These are phyloP conservation scores for Uloborus plumipes DNA, from an alignment of 2,888 invertebrate genomes.

Conservation along the genomic window DNA sequence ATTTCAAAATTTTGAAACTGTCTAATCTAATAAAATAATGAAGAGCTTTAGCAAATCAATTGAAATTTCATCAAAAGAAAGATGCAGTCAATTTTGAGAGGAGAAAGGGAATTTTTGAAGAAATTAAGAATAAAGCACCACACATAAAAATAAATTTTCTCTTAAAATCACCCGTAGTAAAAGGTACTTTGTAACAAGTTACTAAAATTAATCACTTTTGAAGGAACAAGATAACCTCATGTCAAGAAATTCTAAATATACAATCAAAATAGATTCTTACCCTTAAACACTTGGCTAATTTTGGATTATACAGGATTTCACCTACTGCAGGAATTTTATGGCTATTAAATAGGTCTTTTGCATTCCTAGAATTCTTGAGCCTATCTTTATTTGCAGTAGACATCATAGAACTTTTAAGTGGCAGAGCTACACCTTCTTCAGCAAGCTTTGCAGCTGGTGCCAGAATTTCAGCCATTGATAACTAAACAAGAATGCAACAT, in stretches of 20 bases:
- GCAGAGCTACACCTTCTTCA: slow-evolving; percentile 70
- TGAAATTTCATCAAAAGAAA: too few species aligned
- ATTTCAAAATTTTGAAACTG: too few species aligned
- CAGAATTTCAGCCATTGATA: slow-evolving; percentile 68
- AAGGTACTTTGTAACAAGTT: background rate
- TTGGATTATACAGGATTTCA: slow-evolving; percentile 69
- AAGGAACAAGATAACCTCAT: background rate
- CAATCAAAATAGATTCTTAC: slow-evolving; percentile 17
- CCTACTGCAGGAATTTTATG: slow-evolving; percentile 71
- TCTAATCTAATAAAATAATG: too few species aligned
- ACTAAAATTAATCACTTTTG: too few species aligned
- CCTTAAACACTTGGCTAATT: slow-evolving; percentile 53
- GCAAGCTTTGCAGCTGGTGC: slow-evolving; percentile 70
- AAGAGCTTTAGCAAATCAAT: too few species aligned
- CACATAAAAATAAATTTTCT: too few species aligned
- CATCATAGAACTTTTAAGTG: slow-evolving; percentile 67
- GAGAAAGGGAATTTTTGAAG: too few species aligned
- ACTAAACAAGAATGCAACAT: slow-evolving; percentile 63
- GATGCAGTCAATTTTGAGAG: too few species aligned
- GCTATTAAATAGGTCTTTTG: slow-evolving; percentile 70
- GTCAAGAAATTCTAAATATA: background rate
- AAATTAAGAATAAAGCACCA: too few species aligned
- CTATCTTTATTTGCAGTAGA: slow-evolving; percentile 65
- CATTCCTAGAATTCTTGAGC: slow-evolving; percentile 60
- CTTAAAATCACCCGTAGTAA: too few species aligned